Evolutionary conservation across 2,797 vertebrate species (phyloP), one percentile per base, ranked within the genome.

Genomic region (Leuciscus waleckii): DNA sequence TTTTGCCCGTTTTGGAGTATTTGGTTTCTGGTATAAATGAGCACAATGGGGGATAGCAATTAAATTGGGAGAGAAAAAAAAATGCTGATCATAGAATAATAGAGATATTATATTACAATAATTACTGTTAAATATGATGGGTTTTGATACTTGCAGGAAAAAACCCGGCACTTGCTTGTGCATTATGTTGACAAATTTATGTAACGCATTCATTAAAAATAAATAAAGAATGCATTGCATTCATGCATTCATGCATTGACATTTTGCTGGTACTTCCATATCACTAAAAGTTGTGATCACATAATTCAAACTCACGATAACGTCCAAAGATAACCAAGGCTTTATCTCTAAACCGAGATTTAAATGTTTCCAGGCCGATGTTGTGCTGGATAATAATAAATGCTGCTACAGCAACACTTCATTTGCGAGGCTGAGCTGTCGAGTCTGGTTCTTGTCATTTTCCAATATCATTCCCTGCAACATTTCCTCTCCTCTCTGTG

Each of bases 351-450:
- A 63, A 78, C 14, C 1, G n/a, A 41, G 56, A 19, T 78, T 61
- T 61, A 65, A 65, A 65, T 46, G 77, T 65, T 65, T 32, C 26
- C 41, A 7, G 39, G 41, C 5, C 41, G 3, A 35, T 23, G 41
- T 67, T 79, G 16, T 65, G 3, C n/a, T 67, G 61, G n/a, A 67
- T 79, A 67, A 79, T 43, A 79, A 79, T 35, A 67, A 32, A 51
- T 51, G 78, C 43, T 80, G 41, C 43, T 80, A 78, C 54, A 61
- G 14, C 37, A n/a, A 37, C 29, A 9, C 61, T 77, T 77, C 51
- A 32, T 21, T 78, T 78, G 56, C 4, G 3, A 35, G 63, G 43
- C 63, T 37, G 46, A 4, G 65, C 65, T 51, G 43, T 68, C 19
- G 11, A 51, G 63, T 68, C 61, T 68, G 41, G 32, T 46, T 80